phyloP scores from a whole-genome alignment of 2,888 invertebrate species.

The Cristatella mucedo region DNA sequence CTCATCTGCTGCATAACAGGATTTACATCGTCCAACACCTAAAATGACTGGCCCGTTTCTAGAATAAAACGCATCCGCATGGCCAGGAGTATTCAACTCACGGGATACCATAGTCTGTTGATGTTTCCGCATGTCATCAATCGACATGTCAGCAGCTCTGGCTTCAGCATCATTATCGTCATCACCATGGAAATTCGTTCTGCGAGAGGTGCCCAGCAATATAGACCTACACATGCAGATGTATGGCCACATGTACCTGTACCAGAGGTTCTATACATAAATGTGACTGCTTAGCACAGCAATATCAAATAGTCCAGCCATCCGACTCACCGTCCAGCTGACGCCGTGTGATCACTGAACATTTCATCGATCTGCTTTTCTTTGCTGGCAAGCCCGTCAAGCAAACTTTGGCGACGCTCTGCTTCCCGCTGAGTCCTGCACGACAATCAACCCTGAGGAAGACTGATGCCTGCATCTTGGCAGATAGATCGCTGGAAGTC shows the following conservation, averaged over 20 bases:
- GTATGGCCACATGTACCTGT: no score
- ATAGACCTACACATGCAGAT: no score
- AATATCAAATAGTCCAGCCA: not conserved
- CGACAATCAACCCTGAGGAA: no score
- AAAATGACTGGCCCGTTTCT: not conserved
- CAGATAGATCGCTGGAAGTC: no score
- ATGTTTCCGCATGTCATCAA: conserved; percentile 44
- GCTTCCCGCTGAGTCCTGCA: conserved; percentile 32
- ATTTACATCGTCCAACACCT: not conserved
- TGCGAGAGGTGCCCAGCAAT: no score
- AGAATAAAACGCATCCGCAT: not conserved
- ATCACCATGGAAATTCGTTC: no score
- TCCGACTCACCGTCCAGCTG: not conserved
- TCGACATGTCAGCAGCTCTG: conserved; percentile 35
- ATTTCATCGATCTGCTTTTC: conserved; percentile 34
- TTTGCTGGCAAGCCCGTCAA: conserved; percentile 32
- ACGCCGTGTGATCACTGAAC: conserved; percentile 20
- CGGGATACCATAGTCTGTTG: conserved; percentile 49
- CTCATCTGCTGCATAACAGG: not conserved
- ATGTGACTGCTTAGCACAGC: not conserved
- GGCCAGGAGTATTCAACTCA: conserved; percentile 19
- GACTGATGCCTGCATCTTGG: no score
- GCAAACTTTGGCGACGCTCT: conserved; percentile 29
- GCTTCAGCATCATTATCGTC: conserved; percentile 34
- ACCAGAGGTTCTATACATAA: not conserved